These are phyloP conservation scores for Strix uralensis DNA, from an alignment of 2,113 vertebrate genomes.

Conservation along the genomic window DNA sequence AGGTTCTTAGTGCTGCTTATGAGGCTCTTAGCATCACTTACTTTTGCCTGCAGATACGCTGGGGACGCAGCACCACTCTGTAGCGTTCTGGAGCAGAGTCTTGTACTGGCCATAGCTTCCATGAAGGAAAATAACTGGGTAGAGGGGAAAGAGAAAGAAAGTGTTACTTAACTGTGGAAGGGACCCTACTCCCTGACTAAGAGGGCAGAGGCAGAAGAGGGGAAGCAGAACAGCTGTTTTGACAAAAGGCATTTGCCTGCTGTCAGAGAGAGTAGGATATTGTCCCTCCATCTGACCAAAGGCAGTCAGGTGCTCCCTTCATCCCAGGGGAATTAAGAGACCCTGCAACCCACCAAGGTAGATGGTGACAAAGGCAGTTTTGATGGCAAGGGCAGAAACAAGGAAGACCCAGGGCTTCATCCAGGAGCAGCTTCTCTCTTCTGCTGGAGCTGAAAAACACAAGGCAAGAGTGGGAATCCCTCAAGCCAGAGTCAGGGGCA, in stretches of 20 bases:
- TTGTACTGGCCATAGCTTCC: neutral
- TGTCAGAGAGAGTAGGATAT: neutral
- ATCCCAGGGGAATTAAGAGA: neutral
- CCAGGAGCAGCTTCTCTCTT: neutral
- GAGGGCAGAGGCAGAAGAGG: neutral
- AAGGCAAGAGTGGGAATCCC: neutral
- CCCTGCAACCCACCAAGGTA: neutral
- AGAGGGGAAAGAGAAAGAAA: neutral
- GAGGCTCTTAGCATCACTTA: neutral
- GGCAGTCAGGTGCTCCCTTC: neutral
- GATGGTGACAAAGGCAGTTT: neutral
- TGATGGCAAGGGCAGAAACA: neutral
- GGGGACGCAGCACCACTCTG: neutral
- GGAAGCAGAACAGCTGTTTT: neutral
- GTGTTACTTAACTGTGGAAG: neutral
- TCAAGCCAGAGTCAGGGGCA: rapidly evolving
- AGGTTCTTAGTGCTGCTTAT: neutral
- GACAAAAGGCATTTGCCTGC: neutral
- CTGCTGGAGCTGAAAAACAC: neutral
- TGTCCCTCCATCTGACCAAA: neutral
- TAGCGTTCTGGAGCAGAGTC: neutral
- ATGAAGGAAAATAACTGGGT: neutral
- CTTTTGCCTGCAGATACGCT: neutral
- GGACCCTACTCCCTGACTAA: neutral
- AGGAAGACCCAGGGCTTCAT: neutral